Base-by-base conservation (phyloP, 2,113 vertebrate genomes). In the Perca flavescens region DNA sequence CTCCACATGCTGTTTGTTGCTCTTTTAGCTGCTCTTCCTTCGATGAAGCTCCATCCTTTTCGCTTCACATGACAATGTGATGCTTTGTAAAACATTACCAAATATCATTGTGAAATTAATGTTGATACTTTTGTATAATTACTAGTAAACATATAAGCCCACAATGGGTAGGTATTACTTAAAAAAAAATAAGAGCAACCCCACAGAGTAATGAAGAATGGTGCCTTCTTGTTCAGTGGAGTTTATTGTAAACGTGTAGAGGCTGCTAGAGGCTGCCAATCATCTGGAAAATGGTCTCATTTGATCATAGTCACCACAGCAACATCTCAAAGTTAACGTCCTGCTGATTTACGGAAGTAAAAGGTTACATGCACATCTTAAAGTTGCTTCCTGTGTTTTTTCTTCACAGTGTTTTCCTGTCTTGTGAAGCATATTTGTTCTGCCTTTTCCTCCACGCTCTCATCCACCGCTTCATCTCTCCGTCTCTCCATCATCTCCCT, bases 271-370 rank as follows among this genome's bases (percentile, higher is more conserved):
- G 67, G 53, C 67, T 86, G 80, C 75, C 91, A 88, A 8, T 88
- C 92, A 87, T 72, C 58, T 87, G 61, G 67, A 83, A 85, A 86
- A 82, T 76, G 58, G 19, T 72, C 54, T 77, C 7, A 60, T 87
- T 86, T 89, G 77, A 86, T 89, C 75, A 63, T 57, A 62, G 49
- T 80, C 88, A 90, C 85, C 89, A 86, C 53, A 86, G 66, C 50
- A 34, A 40, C 83, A 76, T 67, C 88, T 89, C 81, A 61, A 52
- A 86, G 69, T 69, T 73, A 77, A 66, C 21, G 50, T 53, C 64
- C 40, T 47, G 49, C 60, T 72, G 78, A 79, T 83, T 84, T 83
- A 61, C 64, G 49, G 54, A 77, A 43, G 77, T 43, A 31, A 25
- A 63, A 12, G 0, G 34, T 46, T 43, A 43, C 78, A 43, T 54